Evolutionary conservation across 2,797 vertebrate species (phyloP).

Genomic region (Falco berigora): DNA sequence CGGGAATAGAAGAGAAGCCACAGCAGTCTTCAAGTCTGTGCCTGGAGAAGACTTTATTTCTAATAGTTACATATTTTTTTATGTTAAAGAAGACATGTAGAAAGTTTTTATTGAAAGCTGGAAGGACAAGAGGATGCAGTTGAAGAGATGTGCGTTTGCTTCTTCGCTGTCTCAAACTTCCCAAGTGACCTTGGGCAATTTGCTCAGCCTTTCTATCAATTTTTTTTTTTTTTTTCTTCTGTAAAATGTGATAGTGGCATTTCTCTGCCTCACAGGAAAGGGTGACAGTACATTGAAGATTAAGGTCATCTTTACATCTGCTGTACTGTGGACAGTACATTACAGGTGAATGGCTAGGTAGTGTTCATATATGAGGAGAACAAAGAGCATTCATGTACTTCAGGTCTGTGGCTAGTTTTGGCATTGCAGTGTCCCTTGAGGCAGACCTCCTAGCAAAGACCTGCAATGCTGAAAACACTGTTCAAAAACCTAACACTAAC

Average conservation of each 20-base stretch:
- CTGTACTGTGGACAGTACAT: not conserved
- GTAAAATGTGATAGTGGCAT: not conserved
- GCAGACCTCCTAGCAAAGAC: not conserved
- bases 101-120: not conserved
- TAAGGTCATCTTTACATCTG: not conserved
- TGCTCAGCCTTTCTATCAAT: not conserved
- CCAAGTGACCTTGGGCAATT: not conserved
- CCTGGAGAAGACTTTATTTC: not conserved
- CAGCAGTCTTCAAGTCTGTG: not conserved
- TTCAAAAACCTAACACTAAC: not conserved
- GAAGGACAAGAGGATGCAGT: not conserved
- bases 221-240: not conserved
- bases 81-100: not conserved
- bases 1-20: not conserved
- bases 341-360: not conserved
- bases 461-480: not conserved
- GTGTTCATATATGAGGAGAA: not conserved
- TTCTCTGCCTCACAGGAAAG: not conserved
- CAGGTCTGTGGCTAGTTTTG: not conserved
- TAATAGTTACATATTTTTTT: not conserved
- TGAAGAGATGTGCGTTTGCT: not conserved
- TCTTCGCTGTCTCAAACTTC: not conserved
- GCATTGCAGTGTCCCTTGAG: not conserved
- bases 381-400: not conserved
- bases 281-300: not conserved